A percentile compares a stretch with the other conserved stretches of the same genome.
Evolutionary conservation across 2,113 vertebrate genomes (phyloP).

Genomic region (Mola mola): DNA sequence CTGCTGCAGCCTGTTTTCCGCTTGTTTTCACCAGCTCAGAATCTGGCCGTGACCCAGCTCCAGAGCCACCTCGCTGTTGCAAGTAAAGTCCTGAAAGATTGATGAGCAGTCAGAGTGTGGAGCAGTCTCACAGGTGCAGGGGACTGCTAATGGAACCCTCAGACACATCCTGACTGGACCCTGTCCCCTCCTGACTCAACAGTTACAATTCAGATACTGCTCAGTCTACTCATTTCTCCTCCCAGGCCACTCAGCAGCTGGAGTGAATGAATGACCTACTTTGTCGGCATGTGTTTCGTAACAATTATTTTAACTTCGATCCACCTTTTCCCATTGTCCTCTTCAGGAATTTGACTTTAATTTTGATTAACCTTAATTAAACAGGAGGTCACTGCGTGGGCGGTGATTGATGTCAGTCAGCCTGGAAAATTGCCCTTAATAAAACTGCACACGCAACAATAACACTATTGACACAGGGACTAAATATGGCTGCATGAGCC

Average conservation of each 20-base stretch:
- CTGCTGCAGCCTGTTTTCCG: conserved; percentile 46
- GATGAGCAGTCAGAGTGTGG: conserved; percentile 46
- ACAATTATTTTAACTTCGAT: conserved; percentile 37
- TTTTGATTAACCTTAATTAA: conserved; percentile 54
- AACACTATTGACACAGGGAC: conserved; percentile 16
- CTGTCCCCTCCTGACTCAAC: conserved; percentile 30
- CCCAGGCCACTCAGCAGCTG: conserved; percentile 1
- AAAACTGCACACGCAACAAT: background rate
- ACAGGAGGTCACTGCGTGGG: conserved; percentile 12
- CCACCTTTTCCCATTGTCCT: conserved; percentile 16
- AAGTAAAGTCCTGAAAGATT: conserved; percentile 65
- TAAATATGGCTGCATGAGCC: background rate
- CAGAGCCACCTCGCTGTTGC: conserved; percentile 39
- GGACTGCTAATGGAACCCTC: conserved; percentile 54
- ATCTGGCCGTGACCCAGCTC: conserved; percentile 37
- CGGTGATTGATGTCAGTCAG: conserved; percentile 8
- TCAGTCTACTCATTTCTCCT: conserved; percentile 12
- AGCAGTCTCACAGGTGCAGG: conserved; percentile 39
- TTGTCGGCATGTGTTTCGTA: conserved; percentile 34
- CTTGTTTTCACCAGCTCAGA: conserved; percentile 44
- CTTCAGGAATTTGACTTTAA: conserved; percentile 49
- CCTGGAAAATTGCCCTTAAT: conserved; percentile 30
- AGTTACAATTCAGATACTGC: conserved; percentile 12
- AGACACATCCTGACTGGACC: conserved; percentile 24
- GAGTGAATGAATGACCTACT: background rate